Evolutionary conservation across 2,113 vertebrate species (phyloP), one percentile per base, ranked within the genome.

Genomic region (Rallus limicola): DNA sequence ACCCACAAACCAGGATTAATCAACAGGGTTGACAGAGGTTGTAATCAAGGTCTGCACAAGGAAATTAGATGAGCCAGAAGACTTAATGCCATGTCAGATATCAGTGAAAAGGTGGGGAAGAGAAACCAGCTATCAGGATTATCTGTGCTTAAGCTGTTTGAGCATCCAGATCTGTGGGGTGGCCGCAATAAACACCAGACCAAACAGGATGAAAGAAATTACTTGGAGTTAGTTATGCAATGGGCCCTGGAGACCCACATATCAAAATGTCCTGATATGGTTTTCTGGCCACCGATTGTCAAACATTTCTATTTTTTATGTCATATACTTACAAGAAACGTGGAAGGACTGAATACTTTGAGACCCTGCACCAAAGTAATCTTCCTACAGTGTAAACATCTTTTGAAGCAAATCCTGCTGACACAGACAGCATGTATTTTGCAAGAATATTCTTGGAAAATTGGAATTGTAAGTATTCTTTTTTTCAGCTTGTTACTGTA

Each of bases 221-320:
- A 14, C 6, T 4, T 82, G 52, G 17, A 82, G 6, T 21, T 28
- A 8, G 3, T 23, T 34, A 13, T 16, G 11, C 65, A 60, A 26
- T 21, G 11, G 8, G 17, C 19, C 23, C 33, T 4, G 1, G n/a
- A 75, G 8, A 13, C 20, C 14, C 18, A 74, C 23, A 56, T 29
- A 31, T 40, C 46, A n/a, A 78, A 84, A 84, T 55, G 5, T 5
- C 48, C 18, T 70, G 12, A 42, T 19, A 40, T 0, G 0, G 13
- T 7, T 82, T 87, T 81, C 78, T 68, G 42, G 38, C 9, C 13
- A 76, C 13, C 42, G 38, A 19, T 34, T 60, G 21, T 46, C 64
- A 85, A 77, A 20, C 16, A 33, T 79, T 71, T 68, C 16, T 26
- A 1, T 10, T 44, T 84, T 63, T 79, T 33, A 34, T 38, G 25